phyloP scores from a whole-genome alignment of 1,140 invertebrate genomes.

The Drosophila sucinea region DNA sequence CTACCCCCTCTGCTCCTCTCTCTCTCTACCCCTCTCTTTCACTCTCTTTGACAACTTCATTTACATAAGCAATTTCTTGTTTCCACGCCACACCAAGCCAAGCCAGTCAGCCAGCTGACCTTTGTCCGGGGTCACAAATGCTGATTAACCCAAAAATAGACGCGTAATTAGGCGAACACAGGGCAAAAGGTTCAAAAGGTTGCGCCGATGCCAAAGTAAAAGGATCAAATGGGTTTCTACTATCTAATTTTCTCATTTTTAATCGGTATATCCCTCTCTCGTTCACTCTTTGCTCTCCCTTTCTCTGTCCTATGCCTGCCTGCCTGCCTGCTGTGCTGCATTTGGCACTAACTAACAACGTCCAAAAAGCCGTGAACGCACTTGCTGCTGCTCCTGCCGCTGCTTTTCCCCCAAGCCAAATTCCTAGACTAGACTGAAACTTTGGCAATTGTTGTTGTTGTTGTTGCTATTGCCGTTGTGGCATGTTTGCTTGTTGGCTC shows the following conservation, averaged over 20 bases:
- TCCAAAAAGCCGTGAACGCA: background rate
- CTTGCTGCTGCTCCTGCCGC: background rate
- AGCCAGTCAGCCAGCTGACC: constrained; percentile 41
- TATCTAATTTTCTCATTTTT: constrained; percentile 67
- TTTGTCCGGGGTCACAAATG: constrained; percentile 36
- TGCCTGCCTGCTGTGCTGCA: constrained; percentile 40
- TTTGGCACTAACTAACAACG: constrained; percentile 9
- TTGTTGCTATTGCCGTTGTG: constrained; percentile 50
- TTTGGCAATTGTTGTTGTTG: constrained; percentile 36
- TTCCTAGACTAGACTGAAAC: constrained; percentile 55
- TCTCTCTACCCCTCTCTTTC: background rate
- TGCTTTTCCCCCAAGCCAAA: constrained; percentile 36
- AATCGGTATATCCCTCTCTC: constrained; percentile 36
- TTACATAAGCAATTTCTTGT: constrained; percentile 11
- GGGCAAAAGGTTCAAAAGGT: constrained; percentile 72
- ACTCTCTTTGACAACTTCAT: constrained; percentile 1
- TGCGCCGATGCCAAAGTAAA: constrained; percentile 9
- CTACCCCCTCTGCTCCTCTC: background rate
- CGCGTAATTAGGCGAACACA: constrained; percentile 67
- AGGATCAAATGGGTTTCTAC: constrained; percentile 69
- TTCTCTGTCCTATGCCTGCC: constrained; percentile 17
- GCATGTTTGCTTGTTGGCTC: constrained; percentile 61
- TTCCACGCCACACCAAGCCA: constrained; percentile 19
- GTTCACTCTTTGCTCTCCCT: constrained; percentile 9
- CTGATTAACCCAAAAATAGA: constrained; percentile 72